phyloP scores from a whole-genome alignment of 1,140 invertebrate species.

The Drosophila santomea region DNA sequence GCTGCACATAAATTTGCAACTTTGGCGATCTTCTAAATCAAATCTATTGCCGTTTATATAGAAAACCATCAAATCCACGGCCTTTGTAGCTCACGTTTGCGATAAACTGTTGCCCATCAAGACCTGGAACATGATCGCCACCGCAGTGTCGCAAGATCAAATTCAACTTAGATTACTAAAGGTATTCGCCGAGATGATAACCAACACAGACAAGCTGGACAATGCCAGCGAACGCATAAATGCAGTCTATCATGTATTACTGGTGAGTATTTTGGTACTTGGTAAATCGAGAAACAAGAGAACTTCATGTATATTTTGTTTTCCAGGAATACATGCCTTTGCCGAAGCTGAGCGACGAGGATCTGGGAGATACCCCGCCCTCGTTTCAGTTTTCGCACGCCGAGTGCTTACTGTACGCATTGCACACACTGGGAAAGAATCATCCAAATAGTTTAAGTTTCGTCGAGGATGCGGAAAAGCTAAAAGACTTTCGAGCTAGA shows the following conservation, averaged over 20 bases:
- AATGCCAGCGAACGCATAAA: constrained; percentile 91
- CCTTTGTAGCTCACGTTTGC: constrained; percentile 95
- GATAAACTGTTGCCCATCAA: constrained; percentile 91
- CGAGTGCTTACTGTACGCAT: constrained; percentile 95
- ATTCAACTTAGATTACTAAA: constrained; percentile 93
- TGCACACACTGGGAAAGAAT: constrained; percentile 94
- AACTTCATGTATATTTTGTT: constrained; percentile 42
- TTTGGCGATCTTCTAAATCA: constrained; percentile 20
- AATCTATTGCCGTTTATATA: constrained; percentile 85
- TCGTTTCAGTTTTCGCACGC: constrained; percentile 96
- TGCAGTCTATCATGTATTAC: constrained; percentile 90
- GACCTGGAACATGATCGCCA: constrained; percentile 86
- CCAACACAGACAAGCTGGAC: constrained; percentile 90
- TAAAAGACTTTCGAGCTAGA: constrained; percentile 95
- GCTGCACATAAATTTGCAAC: background rate
- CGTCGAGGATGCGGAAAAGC: constrained; percentile 90
- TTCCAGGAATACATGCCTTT: constrained; percentile 90
- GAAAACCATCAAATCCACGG: constrained; percentile 94
- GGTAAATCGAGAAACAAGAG: too few relatives aligned
- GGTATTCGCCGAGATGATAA: constrained; percentile 93
- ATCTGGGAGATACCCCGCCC: constrained; percentile 87
- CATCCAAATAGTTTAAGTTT: constrained; percentile 90
- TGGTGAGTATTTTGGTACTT: constrained; percentile 87
- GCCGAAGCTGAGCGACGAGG: constrained; percentile 89
- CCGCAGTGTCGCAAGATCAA: constrained; percentile 88